Conservation (phyloP, 2,113 vertebrate species). For the Ailuropoda melanoleuca region DNA sequence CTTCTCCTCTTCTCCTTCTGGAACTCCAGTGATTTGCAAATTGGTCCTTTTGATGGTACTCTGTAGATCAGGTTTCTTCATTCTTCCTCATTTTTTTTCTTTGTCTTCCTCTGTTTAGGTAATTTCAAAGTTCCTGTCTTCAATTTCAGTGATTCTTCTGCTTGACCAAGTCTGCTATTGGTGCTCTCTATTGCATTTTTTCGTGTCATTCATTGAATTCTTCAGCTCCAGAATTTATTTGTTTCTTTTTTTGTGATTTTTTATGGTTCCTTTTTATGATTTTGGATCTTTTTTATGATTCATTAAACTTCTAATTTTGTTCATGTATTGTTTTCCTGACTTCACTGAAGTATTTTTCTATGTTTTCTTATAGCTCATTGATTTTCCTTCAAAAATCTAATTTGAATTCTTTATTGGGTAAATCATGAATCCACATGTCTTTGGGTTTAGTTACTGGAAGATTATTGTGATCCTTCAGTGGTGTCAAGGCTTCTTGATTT, state of each 20-base stretch:
- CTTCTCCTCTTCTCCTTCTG: background rate
- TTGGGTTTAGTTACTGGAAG: background rate
- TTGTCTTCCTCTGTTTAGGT: background rate
- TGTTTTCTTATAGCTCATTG: background rate
- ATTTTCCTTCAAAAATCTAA: background rate
- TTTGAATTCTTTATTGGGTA: background rate
- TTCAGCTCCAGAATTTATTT: background rate
- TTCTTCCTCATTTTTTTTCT: background rate
- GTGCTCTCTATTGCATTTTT: background rate
- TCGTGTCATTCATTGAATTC: background rate
- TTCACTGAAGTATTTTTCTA: background rate
- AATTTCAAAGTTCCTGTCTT: background rate
- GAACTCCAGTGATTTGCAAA: background rate
- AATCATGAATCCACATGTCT: background rate
- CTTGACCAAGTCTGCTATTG: background rate
- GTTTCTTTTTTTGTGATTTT: background rate
- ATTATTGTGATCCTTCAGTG: background rate
- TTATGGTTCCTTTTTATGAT: background rate
- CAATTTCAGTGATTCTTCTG: background rate
- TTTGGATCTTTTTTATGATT: too few relatives aligned
- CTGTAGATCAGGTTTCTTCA: background rate
- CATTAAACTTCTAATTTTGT: background rate
- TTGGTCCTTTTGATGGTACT: background rate
- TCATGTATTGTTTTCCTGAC: background rate
- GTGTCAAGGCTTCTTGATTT: background rate